Percentiles rank a stretch among this genome's conserved stretches.
Evolutionary conservation across 2,888 invertebrate species (phyloP).

Genomic region (Yponomeuta cagnagella): DNA sequence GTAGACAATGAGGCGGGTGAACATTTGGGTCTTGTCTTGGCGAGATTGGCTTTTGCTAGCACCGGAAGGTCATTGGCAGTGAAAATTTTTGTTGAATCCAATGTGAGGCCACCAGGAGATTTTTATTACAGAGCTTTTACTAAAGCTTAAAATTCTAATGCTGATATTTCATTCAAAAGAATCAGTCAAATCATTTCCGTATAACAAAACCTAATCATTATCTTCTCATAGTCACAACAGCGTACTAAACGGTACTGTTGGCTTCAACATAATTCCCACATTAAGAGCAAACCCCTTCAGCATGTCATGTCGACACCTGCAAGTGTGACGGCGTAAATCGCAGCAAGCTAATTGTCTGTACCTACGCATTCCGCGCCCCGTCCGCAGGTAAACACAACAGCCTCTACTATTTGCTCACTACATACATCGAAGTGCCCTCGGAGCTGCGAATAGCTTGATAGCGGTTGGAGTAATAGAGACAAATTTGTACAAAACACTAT

Average conservation of each 20-base stretch:
- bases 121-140: too few species aligned
- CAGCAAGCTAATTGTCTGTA: slow-evolving; percentile 72
- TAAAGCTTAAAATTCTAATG: too few species aligned
- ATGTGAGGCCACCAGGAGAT: too few species aligned
- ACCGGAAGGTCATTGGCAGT: not conserved
- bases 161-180: too few species aligned
- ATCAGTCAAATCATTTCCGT: too few species aligned
- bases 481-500: not conserved
- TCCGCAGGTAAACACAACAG: slow-evolving; percentile 63
- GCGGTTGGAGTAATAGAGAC: not conserved
- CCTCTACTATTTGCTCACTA: slow-evolving; percentile 45
- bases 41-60: not conserved
- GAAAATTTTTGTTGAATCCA: too few species aligned
- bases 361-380: slow-evolving; percentile 45
- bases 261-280: slow-evolving; percentile 23
- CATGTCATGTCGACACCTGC: slow-evolving; percentile 48
- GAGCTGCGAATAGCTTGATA: slow-evolving; percentile 26
- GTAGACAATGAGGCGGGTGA: not conserved
- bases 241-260: too few species aligned
- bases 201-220: too few species aligned
- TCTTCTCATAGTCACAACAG: too few species aligned
- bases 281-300: slow-evolving; percentile 21
- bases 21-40: not conserved
- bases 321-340: slow-evolving; percentile 55
- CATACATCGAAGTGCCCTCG: slow-evolving; percentile 11